A percentile compares a stretch with the other conserved stretches of the same genome.
These are phyloP conservation scores for Gyps fulvus DNA, from an alignment of 2,113 vertebrate species.

Conservation along the genomic window DNA sequence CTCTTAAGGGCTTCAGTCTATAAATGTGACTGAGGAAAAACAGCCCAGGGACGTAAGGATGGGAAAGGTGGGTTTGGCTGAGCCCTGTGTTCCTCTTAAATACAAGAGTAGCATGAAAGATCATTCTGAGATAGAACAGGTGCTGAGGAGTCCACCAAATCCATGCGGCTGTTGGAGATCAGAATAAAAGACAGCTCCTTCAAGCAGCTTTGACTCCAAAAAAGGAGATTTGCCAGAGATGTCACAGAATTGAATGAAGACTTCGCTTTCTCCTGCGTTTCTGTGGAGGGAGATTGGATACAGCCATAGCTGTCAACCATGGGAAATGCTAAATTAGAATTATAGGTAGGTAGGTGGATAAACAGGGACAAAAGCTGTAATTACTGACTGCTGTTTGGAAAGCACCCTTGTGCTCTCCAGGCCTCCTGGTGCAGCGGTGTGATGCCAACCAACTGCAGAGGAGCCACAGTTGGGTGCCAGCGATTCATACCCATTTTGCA, in stretches of 20 bases:
- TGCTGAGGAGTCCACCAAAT: neutral
- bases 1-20: neutral
- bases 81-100: neutral
- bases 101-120: neutral
- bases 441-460: constrained; percentile 20
- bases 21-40: neutral
- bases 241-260: neutral
- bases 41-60: neutral
- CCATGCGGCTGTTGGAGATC: fast-evolving
- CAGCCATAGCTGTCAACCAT: neutral
- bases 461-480: constrained; percentile 33
- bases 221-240: neutral
- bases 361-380: neutral
- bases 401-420: constrained; percentile 23
- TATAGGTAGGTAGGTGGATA: constrained; percentile 19
- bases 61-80: neutral
- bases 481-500: constrained; percentile 30
- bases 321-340: neutral
- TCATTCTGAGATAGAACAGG: neutral
- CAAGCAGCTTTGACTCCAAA: neutral
- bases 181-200: neutral
- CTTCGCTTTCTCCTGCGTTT: fast-evolving
- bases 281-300: neutral
- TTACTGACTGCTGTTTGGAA: neutral
- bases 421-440: neutral